These are phyloP conservation scores for Tetropium fuscum DNA, from an alignment of 2,888 invertebrate genomes.

Conservation along the genomic window DNA sequence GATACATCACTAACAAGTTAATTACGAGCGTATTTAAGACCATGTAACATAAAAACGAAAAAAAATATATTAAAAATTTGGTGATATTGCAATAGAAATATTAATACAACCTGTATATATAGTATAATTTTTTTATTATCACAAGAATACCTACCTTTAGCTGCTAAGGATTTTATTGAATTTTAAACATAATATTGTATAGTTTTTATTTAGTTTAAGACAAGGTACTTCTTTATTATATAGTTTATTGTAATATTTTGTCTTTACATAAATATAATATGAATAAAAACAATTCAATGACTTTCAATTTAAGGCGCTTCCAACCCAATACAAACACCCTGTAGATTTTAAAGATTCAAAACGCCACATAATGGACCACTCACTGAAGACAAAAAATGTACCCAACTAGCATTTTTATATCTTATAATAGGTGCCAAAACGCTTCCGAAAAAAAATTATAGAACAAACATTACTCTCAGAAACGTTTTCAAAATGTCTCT, in stretches of 20 bases:
- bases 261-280: slow-evolving; percentile 58
- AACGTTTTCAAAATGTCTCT: no score
- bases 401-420: no score
- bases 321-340: no score
- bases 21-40: slow-evolving; percentile 24
- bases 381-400: no score
- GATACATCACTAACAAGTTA: slow-evolving; percentile 36
- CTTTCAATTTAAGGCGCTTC: no score
- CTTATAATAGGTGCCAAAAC: no score
- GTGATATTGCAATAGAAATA: slow-evolving; percentile 55
- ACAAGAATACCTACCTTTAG: slow-evolving; percentile 54
- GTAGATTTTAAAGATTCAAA: no score
- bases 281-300: slow-evolving; percentile 41
- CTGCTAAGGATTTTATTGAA: slow-evolving; percentile 55
- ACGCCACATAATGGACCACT: no score
- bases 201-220: slow-evolving; percentile 61
- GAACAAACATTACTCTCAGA: no score
- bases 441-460: no score
- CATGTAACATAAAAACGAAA: slow-evolving; percentile 12
- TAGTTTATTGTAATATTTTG: slow-evolving; percentile 63
- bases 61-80: slow-evolving; percentile 40
- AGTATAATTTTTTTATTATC: slow-evolving; percentile 56
- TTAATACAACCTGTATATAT: slow-evolving; percentile 55
- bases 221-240: slow-evolving; percentile 60
- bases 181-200: slow-evolving; percentile 58